Percentiles rank a stretch among this genome's conserved stretches.
phyloP scores from a whole-genome alignment of 2,888 invertebrate genomes.

The Diarsia dahlii region DNA sequence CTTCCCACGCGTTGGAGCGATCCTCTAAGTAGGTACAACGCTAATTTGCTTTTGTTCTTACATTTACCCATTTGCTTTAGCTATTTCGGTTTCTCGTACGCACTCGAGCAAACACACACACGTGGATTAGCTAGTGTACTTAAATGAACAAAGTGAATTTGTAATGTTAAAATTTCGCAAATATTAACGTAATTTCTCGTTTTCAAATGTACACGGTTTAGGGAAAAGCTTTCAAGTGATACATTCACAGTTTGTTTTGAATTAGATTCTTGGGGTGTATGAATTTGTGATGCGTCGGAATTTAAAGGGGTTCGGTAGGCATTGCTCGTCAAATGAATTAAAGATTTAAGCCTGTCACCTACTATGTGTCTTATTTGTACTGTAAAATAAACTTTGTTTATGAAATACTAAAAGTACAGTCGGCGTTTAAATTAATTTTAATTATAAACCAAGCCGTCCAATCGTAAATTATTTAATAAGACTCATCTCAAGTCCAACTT shows the following conservation, averaged over 20 bases:
- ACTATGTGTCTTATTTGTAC: not conserved
- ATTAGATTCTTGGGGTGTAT: slow-evolving; percentile 44
- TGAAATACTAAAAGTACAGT: not conserved
- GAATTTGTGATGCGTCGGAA: slow-evolving; percentile 47
- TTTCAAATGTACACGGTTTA: slow-evolving; percentile 58
- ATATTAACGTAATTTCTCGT: slow-evolving; percentile 60
- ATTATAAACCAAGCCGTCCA: not conserved
- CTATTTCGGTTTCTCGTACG: slow-evolving; percentile 78
- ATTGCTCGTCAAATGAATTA: slow-evolving; percentile 16
- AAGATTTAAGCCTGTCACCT: not conserved
- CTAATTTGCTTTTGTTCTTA: slow-evolving; percentile 87
- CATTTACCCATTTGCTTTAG: slow-evolving; percentile 72
- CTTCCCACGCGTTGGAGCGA: slow-evolving; percentile 81
- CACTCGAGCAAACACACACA: slow-evolving; percentile 76
- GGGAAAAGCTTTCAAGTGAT: slow-evolving; percentile 45
- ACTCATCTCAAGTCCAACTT: not conserved
- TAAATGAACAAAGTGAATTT: slow-evolving; percentile 68
- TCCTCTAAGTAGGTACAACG: slow-evolving; percentile 66
- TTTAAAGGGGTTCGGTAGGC: slow-evolving; percentile 30
- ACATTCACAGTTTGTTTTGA: slow-evolving; percentile 49
- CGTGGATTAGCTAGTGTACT: slow-evolving; percentile 70
- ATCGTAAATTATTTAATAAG: not conserved
- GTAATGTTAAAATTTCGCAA: slow-evolving; percentile 69
- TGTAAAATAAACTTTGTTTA: not conserved
- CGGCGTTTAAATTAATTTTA: too few relatives aligned